Conservation (phyloP, 2,888 invertebrate species). For the Nemoura dubitans region DNA sequence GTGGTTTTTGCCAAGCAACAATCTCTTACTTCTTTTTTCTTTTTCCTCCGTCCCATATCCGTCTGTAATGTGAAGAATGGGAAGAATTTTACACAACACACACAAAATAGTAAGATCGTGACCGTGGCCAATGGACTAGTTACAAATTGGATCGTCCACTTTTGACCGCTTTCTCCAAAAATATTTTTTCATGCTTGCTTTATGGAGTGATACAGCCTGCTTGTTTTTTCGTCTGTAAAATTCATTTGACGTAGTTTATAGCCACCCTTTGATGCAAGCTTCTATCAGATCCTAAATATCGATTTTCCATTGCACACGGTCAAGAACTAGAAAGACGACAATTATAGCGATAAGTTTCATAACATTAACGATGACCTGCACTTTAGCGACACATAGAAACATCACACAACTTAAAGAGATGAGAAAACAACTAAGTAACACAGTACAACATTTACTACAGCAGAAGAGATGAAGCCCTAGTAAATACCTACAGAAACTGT, state of each 20-base stretch:
- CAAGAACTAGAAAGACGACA: conserved; percentile 41
- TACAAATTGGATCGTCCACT: neutral
- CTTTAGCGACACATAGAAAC: conserved; percentile 16
- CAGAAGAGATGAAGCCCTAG: conserved; percentile 7
- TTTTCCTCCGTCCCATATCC: conserved; percentile 96
- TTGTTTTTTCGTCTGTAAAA: too few relatives aligned
- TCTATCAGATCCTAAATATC: too few relatives aligned
- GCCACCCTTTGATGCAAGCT: too few relatives aligned
- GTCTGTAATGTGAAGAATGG: conserved; percentile 73
- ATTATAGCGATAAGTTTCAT: conserved; percentile 28
- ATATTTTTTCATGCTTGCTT: too few relatives aligned
- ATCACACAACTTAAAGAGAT: conserved; percentile 25
- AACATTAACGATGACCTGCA: conserved; percentile 13
- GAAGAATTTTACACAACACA: conserved; percentile 61
- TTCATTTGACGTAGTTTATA: too few relatives aligned
- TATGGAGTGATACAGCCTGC: too few relatives aligned
- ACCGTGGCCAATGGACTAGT: neutral
- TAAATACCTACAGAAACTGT: neutral
- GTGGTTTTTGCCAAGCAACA: conserved; percentile 39
- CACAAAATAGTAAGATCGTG: conserved; percentile 37
- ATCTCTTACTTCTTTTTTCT: conserved; percentile 96
- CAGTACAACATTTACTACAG: conserved; percentile 8
- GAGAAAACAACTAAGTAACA: conserved; percentile 23
- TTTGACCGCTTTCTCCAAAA: neutral
- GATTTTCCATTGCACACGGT: neutral